Base-by-base conservation (phyloP, 2,113 vertebrate species). In the Pelobates fuscus region DNA sequence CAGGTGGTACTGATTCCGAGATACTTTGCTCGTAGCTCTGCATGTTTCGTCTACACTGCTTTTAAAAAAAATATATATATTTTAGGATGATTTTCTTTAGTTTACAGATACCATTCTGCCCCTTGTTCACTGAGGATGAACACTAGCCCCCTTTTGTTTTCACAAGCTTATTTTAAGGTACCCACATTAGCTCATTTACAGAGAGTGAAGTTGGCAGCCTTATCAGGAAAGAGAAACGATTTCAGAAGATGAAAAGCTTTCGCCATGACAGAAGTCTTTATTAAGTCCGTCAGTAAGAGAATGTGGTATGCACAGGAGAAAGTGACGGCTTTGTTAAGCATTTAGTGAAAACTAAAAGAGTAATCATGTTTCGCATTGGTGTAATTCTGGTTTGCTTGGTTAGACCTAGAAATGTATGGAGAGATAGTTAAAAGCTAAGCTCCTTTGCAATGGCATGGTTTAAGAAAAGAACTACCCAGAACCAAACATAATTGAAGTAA, bases 191-290 rank as follows among this genome's bases (percentile, higher is more conserved):
- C 88, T 90, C 86, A 82, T 92, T 91, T 89, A 82, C 87, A 78
- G 83, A 85, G 84, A 88, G 82, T 86, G 69, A 83, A 84, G 84
- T 81, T 91, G 89, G 87, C 86, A 90, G 87, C 80, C 86, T 90
- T 91, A 93, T 89, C 89, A 85, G 85, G 82, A 84, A 25, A 83
- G 84, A 89, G 86, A 88, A 88, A 78, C 82, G 83, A 80, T 78
- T 83, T 83, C 82, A 66, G 81, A 84, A 91, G 89, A 93, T 91
- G 92, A 90, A 90, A 90, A 89, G 88, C 88, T 78, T 77, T 84
- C 0, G 0, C 76, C 15, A 81, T 85, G 87, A 88, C 89, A 90
- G 89, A 86, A 89, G 89, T 85, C 88, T 92, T 90, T 91, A 92
- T 93, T 92, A 89, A 84, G 83, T 80, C 84, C 82, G 86, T 87